Percentiles rank a stretch among this genome's conserved stretches.
phyloP scores from a whole-genome alignment of 2,888 invertebrate species.

The Amblyjoppa fuscipennis region DNA sequence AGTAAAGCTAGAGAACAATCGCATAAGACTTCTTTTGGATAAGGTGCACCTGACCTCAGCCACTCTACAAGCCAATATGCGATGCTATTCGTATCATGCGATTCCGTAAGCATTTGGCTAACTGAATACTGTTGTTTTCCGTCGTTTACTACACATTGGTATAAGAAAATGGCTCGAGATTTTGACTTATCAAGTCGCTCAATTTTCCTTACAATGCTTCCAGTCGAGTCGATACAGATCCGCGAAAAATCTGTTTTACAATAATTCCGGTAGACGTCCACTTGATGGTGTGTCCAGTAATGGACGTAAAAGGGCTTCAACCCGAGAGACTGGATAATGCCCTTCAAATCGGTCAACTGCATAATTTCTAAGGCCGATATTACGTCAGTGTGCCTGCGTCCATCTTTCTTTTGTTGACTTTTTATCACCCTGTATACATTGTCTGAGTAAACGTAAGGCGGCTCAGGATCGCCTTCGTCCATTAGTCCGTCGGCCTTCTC shows the following conservation, averaged over 20 bases:
- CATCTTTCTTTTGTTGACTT: slow-evolving; percentile 17
- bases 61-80: slow-evolving; percentile 7
- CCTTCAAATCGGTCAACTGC: slow-evolving; percentile 7
- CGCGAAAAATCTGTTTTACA: neutral
- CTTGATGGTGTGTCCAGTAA: slow-evolving; percentile 20
- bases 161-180: neutral
- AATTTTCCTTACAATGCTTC: neutral
- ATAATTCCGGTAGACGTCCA: slow-evolving; percentile 24
- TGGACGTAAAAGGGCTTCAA: slow-evolving; percentile 16
- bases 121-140: neutral
- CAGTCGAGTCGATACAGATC: neutral
- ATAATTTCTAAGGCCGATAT: slow-evolving; percentile 35
- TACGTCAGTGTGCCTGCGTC: slow-evolving; percentile 39
- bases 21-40: slow-evolving; percentile 1
- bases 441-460: slow-evolving; percentile 49
- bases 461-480: slow-evolving; percentile 60
- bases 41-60: slow-evolving; percentile 2
- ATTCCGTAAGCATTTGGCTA: slow-evolving; percentile 21
- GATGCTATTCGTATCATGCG: neutral
- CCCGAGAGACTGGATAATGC: slow-evolving; percentile 47
- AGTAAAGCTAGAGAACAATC: slow-evolving; percentile 10
- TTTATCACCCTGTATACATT: slow-evolving; percentile 55
- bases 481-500: slow-evolving; percentile 63
- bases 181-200: neutral
- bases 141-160: neutral